Percentiles rank a stretch among this genome's conserved stretches.
Conservation (phyloP, 2,113 vertebrate genomes). For the Pomatostomus ruficeps region DNA sequence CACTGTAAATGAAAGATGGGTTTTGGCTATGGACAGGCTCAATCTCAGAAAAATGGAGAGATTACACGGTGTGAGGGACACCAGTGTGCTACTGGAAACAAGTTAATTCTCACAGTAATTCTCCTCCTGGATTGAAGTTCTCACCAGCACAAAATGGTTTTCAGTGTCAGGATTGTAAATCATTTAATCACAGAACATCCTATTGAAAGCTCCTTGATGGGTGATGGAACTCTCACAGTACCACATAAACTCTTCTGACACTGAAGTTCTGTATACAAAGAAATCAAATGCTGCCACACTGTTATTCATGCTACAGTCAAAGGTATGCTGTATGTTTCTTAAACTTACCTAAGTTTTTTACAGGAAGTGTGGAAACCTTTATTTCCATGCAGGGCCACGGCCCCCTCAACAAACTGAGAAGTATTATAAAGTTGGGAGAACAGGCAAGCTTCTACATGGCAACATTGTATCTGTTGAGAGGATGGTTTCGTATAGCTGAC, state of each 20-base stretch:
- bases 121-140: neutral
- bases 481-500: neutral
- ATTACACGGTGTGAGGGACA: neutral
- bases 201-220: neutral
- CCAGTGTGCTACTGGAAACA: neutral
- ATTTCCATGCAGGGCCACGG: neutral
- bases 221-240: neutral
- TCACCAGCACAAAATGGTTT: neutral
- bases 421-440: neutral
- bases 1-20: neutral
- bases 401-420: neutral
- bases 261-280: neutral
- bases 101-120: neutral
- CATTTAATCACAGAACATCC: neutral
- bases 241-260: neutral
- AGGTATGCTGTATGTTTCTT: neutral
- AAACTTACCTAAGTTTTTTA: neutral
- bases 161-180: neutral
- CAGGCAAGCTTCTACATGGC: neutral
- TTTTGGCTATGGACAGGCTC: neutral
- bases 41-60: neutral
- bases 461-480: neutral
- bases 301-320: neutral
- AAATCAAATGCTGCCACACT: neutral
- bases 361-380: neutral